Conservation (phyloP, 2,113 vertebrate species). For the Oncorhynchus kisutch region DNA sequence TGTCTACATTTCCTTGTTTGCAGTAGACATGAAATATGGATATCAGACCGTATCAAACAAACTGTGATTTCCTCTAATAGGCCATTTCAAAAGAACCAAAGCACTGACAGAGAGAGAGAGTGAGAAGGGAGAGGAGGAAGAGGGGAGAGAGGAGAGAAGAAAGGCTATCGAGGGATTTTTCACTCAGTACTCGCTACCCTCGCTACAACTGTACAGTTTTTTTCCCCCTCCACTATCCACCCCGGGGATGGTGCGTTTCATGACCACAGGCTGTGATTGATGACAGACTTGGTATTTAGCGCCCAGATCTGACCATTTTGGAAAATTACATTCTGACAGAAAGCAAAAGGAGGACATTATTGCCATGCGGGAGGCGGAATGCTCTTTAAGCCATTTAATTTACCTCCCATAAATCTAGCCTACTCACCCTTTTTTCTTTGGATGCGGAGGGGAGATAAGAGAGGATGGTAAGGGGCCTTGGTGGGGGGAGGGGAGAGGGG, state of each 20-base stretch:
- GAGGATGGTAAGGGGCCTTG: not conserved
- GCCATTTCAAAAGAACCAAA: slow-evolving; percentile 26
- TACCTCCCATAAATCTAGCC: slow-evolving; percentile 20
- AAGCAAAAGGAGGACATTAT: slow-evolving; percentile 32
- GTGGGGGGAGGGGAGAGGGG: not conserved
- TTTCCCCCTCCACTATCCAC: not conserved
- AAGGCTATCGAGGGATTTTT: not conserved
- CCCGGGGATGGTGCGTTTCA: not conserved
- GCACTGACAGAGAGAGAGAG: slow-evolving; percentile 2
- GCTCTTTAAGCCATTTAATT: slow-evolving; percentile 18
- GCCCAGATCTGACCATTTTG: slow-evolving; percentile 27
- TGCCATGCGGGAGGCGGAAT: slow-evolving; percentile 14
- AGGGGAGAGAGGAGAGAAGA: not conserved
- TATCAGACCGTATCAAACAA: slow-evolving; percentile 27
- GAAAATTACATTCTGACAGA: slow-evolving; percentile 40
- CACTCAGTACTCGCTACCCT: not conserved
- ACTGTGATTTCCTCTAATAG: slow-evolving; percentile 23
- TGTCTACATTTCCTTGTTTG: not conserved
- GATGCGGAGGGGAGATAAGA: slow-evolving; percentile 12
- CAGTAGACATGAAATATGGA: slow-evolving; percentile 14
- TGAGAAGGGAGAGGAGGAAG: too few species aligned
- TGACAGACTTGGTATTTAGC: slow-evolving; percentile 36
- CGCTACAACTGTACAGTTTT: not conserved
- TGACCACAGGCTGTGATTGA: slow-evolving; percentile 31
- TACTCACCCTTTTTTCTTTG: slow-evolving; percentile 18